These are phyloP conservation scores for Sarcophaga subvicina DNA, from an alignment of 2,888 invertebrate genomes.

Conservation along the genomic window DNA sequence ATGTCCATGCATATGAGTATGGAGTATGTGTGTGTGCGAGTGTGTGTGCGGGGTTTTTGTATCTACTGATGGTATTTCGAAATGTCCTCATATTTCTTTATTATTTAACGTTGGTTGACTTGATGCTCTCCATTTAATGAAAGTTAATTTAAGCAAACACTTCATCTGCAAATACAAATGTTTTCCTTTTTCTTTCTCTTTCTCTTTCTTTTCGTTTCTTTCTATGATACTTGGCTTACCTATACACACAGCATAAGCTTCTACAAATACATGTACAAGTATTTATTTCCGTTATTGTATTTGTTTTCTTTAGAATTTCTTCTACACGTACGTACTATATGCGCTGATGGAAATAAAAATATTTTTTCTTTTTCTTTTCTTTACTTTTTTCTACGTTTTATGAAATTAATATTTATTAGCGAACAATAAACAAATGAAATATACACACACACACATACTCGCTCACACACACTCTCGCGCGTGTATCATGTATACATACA, in stretches of 20 bases:
- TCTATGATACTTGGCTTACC: neutral
- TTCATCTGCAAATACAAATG: constrained; percentile 65
- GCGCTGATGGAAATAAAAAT: neutral
- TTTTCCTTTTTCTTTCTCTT: constrained; percentile 17
- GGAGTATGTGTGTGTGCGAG: neutral
- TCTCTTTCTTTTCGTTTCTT: constrained; percentile 23
- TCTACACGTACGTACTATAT: neutral
- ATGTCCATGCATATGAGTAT: neutral
- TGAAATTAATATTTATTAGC: constrained; percentile 67
- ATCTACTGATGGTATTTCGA: constrained; percentile 49
- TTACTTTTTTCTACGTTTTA: constrained; percentile 20
- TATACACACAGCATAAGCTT: neutral
- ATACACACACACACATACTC: constrained; percentile 11
- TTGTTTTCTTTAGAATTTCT: constrained; percentile 13
- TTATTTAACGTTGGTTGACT: constrained; percentile 63
- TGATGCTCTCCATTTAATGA: constrained; percentile 62
- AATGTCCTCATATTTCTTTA: constrained; percentile 64
- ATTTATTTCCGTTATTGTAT: neutral
- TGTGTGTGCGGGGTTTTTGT: neutral
- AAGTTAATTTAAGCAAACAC: constrained; percentile 66
- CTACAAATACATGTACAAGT: neutral
- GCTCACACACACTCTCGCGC: neutral
- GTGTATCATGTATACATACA: neutral
- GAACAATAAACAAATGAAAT: constrained; percentile 56
- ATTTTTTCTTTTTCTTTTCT: constrained; percentile 9